Evolutionary conservation across 1,140 invertebrate genomes (phyloP), one percentile per base, ranked within the genome.

Genomic region (Drosophila kikkawai): DNA sequence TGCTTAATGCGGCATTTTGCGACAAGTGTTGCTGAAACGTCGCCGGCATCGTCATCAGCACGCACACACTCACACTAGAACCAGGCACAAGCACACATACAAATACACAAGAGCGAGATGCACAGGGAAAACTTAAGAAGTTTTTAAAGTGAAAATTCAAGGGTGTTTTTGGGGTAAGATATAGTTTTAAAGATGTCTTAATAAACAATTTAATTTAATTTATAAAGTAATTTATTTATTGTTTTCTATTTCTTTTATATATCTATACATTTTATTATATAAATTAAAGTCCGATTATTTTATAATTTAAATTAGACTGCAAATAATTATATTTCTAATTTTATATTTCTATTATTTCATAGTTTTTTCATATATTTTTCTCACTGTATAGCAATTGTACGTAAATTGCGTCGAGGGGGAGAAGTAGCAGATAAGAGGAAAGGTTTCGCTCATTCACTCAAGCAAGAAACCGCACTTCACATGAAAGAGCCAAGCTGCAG

Each of bases 1-100:
- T 87, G 83, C 84, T 78, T 87, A 87, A 87, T 87, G 83, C 84
- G 84, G 84, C 84, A 87, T 87, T 87, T 87, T 87, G 83, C 84
- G 84, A 87, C 83, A 88, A 87, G 83, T 87, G 83, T 87, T 87
- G 84, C 84, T 88, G 84, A 71, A 87, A 82, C 70, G 83, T 82
- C 73, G 80, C 75, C 75, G 79, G 51, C 80, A 81, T 88, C 85
- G 84, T 84, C 84, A 80, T 87, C 85, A 78, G 66, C 80, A 88
- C 71, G 58, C 75, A 65, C 59, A 71, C 36, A 64, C 58, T 51
- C 57, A 42, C 57, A 63, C 61, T 48, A 22, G 53, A 22, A 44
- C 22, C 12, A 34, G 42, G 37, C 42, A 68, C 61, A 79, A 26
- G 26, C 17, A 60, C 22, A 70, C 36, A 39, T 11, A 53, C 59